Evolutionary conservation across 2,888 invertebrate genomes (phyloP), one percentile per base, ranked within the genome.

Genomic region (Phytoseiulus persimilis): DNA sequence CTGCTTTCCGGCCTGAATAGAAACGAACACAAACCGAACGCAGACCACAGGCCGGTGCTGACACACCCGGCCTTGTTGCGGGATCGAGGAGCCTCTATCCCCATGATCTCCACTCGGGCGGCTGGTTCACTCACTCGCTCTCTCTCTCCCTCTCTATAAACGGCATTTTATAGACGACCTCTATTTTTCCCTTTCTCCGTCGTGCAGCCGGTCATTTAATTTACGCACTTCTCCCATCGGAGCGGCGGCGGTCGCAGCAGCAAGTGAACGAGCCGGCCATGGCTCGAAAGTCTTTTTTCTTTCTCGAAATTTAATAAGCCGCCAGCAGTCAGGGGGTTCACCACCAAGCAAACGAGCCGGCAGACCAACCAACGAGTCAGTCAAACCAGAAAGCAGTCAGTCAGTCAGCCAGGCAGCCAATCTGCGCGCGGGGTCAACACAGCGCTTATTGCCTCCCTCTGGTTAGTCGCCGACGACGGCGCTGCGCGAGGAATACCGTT

Each of bases 251-350:
- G 87, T 31, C 32, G 87, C 33, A 31, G 33, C 33, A 32, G 83
- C 83, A 83, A 33, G 32, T 11, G 11, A 33, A n/a, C 33, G 2
- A 87, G 87, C 39, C 39, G 5, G 32, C 32, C 87, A 87, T n/a
- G 33, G 87, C 87, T n/a, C 87, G 87, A 28, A 65, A 65, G 65
- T 65, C 65, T 65, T 65, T 65, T 65, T 65, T 18, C 65, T 65
- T 65, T 65, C 65, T 28, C 65, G 65, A 65, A 65, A 65, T 65
- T 65, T 65, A 65, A 65, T 65, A 65, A 65, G 65, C 65, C 65
- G 18, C 65, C 65, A 28, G 65, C 65, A 65, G 65, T 23, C 5
- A 65, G 65, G 11, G 14, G 18, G 65, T 23, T 65, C 23, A 23
- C 28, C 65, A 14, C 65, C 65, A 23, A 65, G 65, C 65, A 65